Conservation (phyloP, 30 jellyfish, hydroid and myxozoan species). For the Calvadosia cruxmelitensis region DNA sequence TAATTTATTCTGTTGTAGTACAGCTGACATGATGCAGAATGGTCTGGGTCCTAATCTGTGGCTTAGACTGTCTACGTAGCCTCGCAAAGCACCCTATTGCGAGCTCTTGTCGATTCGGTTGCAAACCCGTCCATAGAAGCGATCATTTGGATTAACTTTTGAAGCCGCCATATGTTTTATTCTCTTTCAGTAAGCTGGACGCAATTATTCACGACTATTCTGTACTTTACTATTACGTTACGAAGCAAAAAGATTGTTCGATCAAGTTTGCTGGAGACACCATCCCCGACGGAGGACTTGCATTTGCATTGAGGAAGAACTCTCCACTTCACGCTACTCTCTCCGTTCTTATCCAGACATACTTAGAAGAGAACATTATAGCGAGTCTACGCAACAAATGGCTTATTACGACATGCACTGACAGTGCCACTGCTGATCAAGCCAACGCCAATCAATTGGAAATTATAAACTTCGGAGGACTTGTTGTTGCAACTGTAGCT, state of each 20-base stretch:
- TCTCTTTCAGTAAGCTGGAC: not conserved
- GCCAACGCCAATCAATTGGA: not conserved
- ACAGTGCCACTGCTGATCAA: not conserved
- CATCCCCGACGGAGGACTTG: not conserved
- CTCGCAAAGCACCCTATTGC: too few species aligned
- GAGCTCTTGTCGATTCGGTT: too few species aligned
- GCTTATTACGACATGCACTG: not conserved
- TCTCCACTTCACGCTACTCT: not conserved
- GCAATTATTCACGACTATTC: not conserved
- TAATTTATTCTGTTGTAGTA: too few species aligned
- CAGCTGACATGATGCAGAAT: too few species aligned
- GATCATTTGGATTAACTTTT: too few species aligned
- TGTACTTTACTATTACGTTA: not conserved
- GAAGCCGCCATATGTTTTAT: too few species aligned
- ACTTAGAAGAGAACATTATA: not conserved
- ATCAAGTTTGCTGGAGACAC: not conserved
- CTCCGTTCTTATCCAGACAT: not conserved
- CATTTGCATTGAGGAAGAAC: not conserved
- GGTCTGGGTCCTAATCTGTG: too few species aligned
- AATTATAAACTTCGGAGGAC: not conserved
- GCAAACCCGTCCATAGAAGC: too few species aligned
- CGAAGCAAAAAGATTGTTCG: not conserved
- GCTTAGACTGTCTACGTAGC: too few species aligned
- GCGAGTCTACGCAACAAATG: not conserved
- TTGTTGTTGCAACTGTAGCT: not conserved